phyloP scores from a whole-genome alignment of 2,797 vertebrate genomes.

The Chaunax sp. region DNA sequence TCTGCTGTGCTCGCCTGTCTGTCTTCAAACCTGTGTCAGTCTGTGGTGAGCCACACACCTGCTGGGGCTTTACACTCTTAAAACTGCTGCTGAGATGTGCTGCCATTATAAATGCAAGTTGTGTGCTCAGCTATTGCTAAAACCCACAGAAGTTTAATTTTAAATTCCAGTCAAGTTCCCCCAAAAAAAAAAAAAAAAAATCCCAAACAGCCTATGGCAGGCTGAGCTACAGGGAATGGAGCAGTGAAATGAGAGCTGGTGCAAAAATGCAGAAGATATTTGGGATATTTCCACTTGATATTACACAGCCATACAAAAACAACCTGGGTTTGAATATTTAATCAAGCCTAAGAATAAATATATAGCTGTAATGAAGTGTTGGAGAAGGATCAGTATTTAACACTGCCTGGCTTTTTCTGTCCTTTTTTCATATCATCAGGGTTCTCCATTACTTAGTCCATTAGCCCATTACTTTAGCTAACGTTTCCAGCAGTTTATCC shows the following conservation, averaged over 20 bases:
- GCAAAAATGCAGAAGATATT: slow-evolving; percentile 6
- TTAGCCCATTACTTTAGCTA: background rate
- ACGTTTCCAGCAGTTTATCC: background rate
- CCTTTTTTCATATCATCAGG: background rate
- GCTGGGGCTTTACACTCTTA: slow-evolving; percentile 7
- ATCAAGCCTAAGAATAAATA: background rate
- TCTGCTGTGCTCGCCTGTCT: slow-evolving; percentile 11
- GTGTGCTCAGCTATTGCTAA: background rate
- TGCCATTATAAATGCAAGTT: background rate
- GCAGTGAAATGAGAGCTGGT: background rate
- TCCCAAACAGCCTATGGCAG: slow-evolving; percentile 1
- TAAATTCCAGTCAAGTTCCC: slow-evolving; percentile 15
- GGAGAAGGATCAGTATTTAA: background rate
- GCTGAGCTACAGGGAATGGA: background rate
- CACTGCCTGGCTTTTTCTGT: too few species aligned
- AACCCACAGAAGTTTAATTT: slow-evolving; percentile 17
- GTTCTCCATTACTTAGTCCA: background rate
- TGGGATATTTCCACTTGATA: background rate
- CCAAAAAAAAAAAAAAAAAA: too few species aligned
- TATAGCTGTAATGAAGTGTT: background rate
- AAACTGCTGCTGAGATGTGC: background rate
- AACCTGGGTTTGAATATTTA: background rate
- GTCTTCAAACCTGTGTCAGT: slow-evolving; percentile 9
- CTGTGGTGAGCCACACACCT: slow-evolving; percentile 16
- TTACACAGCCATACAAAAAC: background rate